Evolutionary conservation across 2,797 vertebrate species (phyloP), one percentile per base, ranked within the genome.

Genomic region (Molossus molossus): DNA sequence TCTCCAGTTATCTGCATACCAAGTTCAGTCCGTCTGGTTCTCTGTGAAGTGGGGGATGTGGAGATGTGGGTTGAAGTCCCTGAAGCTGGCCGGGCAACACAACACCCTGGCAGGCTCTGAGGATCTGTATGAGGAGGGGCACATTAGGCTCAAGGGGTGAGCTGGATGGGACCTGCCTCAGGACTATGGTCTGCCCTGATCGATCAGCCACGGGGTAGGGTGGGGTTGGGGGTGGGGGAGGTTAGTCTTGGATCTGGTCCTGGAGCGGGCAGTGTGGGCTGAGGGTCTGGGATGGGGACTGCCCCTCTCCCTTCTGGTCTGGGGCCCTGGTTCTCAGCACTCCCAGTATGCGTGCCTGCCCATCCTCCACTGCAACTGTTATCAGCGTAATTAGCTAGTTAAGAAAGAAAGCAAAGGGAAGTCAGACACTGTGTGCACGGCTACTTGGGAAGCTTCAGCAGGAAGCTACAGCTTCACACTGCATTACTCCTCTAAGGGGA

Each of bases 11-110:
- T 75, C 21, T 25, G 23, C 53, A 17, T 53, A 14, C 23, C 37
- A 81, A 14, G 18, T n/a, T 62, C 13, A 4, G 45, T 65, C 29
- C 3, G 9, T 17, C 27, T 25, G 15, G 29, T 40, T 76, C 45
- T 64, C 20, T 1, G 48, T n/a, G 45, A 70, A 18, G 57, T 0
- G 2, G 23, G 2, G 27, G 5, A 37, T 0, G 1, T 1, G 1
- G 21, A 17, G 6, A 73, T 37, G 60, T 23, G 20, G 8, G 6
- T 20, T 9, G 15, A 9, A 13, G 69, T 11, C 65, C 45, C 73
- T 14, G n/a, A 62, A 18, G 67, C n/a, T 17, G 1, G 48, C 23
- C 2, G 10, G 23, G 40, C 6, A 45, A 45, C 40, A 45, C 12
- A 33, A 5, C 6, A 37, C 25, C 27, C 15, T 18, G 4, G 60